Evolutionary conservation across 2,797 vertebrate genomes (phyloP), one percentile per base, ranked within the genome.

Genomic region (Salmo trutta): DNA sequence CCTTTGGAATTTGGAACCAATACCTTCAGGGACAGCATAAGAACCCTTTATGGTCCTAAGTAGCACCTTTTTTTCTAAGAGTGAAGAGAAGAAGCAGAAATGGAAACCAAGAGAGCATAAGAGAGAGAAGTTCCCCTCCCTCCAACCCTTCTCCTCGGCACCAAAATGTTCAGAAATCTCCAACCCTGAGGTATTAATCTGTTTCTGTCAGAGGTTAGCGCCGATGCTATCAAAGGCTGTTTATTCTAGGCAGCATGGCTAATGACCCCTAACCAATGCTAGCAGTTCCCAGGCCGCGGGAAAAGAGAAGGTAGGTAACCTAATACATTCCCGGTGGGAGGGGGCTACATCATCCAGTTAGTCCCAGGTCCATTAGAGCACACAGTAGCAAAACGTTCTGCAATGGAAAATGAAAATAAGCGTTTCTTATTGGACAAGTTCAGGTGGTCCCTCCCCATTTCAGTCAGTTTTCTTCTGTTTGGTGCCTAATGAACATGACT

Each of bases 171-270:
- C 78, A 21, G 21, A 85, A 85, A 82, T 77, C 85, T 86, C 83
- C 67, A 80, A 56, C 86, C 88, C 19, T 81, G 74, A 79, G 81
- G 89, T 81, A 87, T 93, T 94, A 92, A 93, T 92, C 83, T 87
- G 82, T 88, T 85, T 83, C 83, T 85, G 87, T 91, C 90, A n/a
- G n/a, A 71, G 88, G 91, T 90, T 84, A 89, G 85, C 85, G 12
- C 81, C 83, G 91, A 94, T 92, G 87, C 89, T 93, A 94, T 93
- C 90, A 87, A 89, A 90, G 86, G 88, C 88, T 89, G 91, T 94
- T 95, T 92, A 91, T 93, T 93, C 85, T 89, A 89, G 86, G 86
- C 89, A 83, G 91, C 66, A 87, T 90, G 88, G 92, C 90, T 94
- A 94, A 95, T 93, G 92, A 94, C 89, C 91, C 93, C 89, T 88